A percentile compares a stretch with the other conserved stretches of the same genome.
Evolutionary conservation across 1,140 invertebrate species (phyloP).

Genomic region (Tetramorium alpestre): DNA sequence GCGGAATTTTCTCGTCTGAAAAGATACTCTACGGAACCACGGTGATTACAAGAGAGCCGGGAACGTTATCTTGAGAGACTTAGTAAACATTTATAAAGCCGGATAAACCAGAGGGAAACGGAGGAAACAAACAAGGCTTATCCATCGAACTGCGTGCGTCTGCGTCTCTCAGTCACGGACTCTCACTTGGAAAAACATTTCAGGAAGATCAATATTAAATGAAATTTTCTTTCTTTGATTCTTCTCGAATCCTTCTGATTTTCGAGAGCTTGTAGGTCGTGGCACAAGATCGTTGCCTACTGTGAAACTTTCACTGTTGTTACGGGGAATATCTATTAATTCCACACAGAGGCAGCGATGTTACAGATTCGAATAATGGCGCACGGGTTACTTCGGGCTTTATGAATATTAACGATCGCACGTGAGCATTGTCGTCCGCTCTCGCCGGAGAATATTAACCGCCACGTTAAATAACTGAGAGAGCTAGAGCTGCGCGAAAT

Average conservation of each 20-base stretch:
- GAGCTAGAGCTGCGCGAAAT: not conserved
- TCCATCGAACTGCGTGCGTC: not conserved
- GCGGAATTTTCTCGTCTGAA: not conserved
- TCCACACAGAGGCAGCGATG: not conserved
- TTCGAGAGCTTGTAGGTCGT: not conserved
- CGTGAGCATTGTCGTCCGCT: conserved; percentile 8
- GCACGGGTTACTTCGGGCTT: conserved; percentile 44
- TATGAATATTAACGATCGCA: conserved; percentile 69
- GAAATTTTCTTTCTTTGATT: not conserved
- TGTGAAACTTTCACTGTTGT: not conserved
- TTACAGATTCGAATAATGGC: conserved; percentile 38
- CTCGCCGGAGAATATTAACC: conserved; percentile 41
- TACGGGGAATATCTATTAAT: conserved; percentile 19
- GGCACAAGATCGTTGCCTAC: not conserved
- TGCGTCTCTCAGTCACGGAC: not conserved
- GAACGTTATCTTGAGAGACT: not conserved
- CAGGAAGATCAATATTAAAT: not conserved
- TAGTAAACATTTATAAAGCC: not conserved
- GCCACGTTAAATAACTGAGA: conserved; percentile 10
- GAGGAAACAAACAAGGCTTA: not conserved
- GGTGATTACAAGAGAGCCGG: not conserved
- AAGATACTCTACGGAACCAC: not conserved
- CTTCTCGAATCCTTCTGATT: not conserved
- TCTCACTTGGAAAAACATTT: not conserved
- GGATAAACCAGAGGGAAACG: not conserved